Conservation (phyloP, 2,113 vertebrate species). For the Oceanites oceanicus region DNA sequence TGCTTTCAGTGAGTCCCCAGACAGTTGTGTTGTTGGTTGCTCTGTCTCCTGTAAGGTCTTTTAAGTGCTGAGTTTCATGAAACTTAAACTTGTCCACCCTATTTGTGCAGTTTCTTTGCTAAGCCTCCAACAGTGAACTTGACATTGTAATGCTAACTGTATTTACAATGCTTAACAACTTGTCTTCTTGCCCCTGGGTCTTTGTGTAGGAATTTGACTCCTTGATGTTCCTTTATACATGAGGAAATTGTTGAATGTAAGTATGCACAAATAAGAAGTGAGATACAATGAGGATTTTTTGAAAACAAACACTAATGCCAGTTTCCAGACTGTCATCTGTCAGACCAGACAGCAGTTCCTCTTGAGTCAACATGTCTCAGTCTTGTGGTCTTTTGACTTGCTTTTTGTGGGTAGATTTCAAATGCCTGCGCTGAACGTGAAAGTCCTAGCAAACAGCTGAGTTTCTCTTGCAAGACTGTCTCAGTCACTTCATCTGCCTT, state of each 20-base stretch:
- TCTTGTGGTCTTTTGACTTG: neutral
- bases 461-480: neutral
- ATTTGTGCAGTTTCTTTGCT: neutral
- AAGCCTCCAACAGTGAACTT: neutral
- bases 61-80: neutral
- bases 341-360: neutral
- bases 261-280: neutral
- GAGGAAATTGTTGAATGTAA: neutral
- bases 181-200: neutral
- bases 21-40: neutral
- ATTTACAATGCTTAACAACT: neutral
- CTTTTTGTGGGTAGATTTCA: neutral
- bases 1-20: neutral
- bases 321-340: neutral
- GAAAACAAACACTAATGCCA: neutral
- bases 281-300: neutral
- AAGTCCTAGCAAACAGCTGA: neutral
- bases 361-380: neutral
- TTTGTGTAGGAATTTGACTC: neutral
- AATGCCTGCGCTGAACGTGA: too few relatives aligned
- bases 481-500: accelerated
- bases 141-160: neutral
- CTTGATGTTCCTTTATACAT: neutral
- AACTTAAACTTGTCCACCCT: neutral
- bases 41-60: neutral